Percentiles rank a stretch among this genome's conserved stretches.
Conservation (phyloP, 2,797 vertebrate genomes). For the Neosalanx taihuensis region DNA sequence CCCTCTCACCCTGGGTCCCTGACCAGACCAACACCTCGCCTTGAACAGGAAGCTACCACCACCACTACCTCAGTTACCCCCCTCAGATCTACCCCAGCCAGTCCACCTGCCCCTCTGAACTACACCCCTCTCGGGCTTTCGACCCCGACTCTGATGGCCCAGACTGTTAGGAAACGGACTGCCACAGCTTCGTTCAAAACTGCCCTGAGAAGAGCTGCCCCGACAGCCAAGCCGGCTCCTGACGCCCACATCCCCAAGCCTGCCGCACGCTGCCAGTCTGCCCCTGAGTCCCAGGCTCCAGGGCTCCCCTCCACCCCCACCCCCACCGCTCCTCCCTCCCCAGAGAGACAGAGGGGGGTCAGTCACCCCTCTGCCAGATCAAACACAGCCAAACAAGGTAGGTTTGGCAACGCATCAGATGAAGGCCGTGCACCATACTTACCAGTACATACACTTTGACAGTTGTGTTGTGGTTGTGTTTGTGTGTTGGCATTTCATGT, state of each 20-base stretch:
- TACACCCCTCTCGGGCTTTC: background rate
- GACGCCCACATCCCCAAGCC: background rate
- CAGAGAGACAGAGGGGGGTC: constrained; percentile 30
- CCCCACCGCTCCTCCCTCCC: constrained; percentile 26
- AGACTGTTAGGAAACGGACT: constrained; percentile 31
- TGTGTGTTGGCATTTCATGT: background rate
- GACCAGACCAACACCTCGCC: background rate
- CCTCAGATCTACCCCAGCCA: background rate
- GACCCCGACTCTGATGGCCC: constrained; percentile 16
- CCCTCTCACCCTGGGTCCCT: background rate
- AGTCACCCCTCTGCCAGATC: background rate
- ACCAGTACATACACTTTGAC: too few relatives aligned
- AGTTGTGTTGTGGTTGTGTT: background rate
- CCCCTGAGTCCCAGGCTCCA: background rate
- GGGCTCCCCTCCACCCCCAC: constrained; percentile 13
- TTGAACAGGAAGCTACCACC: background rate
- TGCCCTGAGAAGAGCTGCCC: constrained; percentile 32
- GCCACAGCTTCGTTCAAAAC: constrained; percentile 42
- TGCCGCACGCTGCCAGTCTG: constrained; percentile 27
- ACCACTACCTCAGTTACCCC: background rate
- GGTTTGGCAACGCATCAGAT: background rate
- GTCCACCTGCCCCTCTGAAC: background rate
- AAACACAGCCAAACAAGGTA: background rate
- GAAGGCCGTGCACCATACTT: too few relatives aligned
- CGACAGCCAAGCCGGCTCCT: background rate